phyloP scores from a whole-genome alignment of 2,113 vertebrate species.

The Mungos mungo region DNA sequence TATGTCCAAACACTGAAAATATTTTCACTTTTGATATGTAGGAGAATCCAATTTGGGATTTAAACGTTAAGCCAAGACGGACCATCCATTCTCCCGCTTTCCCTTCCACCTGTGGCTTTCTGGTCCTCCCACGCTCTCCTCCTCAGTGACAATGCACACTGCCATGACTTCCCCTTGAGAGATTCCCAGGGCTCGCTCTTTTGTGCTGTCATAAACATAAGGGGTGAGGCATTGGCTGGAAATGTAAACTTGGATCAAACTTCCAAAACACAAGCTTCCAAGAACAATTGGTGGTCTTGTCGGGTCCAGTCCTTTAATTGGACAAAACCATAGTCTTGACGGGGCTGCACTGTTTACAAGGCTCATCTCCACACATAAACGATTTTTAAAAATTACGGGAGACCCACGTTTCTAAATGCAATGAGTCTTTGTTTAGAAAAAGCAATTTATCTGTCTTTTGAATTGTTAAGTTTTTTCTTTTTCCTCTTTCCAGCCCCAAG shows the following conservation, averaged over 20 bases:
- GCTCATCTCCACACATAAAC: conserved; percentile 81
- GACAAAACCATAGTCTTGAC: conserved; percentile 74
- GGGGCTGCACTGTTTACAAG: conserved; percentile 82
- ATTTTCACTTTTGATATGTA: conserved; percentile 42
- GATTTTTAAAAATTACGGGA: conserved; percentile 82
- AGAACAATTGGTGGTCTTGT: conserved; percentile 84
- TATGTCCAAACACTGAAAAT: conserved; percentile 62
- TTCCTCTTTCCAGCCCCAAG: conserved; percentile 77
- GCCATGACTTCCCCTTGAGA: conserved; percentile 42
- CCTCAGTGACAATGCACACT: neutral
- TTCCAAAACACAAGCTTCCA: conserved; percentile 79
- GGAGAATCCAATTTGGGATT: conserved; percentile 63
- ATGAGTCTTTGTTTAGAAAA: conserved; percentile 84
- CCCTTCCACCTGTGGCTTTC: neutral
- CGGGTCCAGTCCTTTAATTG: conserved; percentile 81
- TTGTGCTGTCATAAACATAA: conserved; percentile 75
- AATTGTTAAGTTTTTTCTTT: conserved; percentile 73
- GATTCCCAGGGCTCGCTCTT: conserved; percentile 74
- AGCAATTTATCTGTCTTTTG: conserved; percentile 82
- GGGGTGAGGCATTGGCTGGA: conserved; percentile 75
- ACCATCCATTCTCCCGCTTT: neutral
- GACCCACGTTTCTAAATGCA: conserved; percentile 82
- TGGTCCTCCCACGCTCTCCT: neutral
- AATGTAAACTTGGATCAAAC: conserved; percentile 84
- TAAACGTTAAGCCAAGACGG: conserved; percentile 48